Conservation (phyloP, 1,140 invertebrate species). For the Galendromus occidentalis region DNA sequence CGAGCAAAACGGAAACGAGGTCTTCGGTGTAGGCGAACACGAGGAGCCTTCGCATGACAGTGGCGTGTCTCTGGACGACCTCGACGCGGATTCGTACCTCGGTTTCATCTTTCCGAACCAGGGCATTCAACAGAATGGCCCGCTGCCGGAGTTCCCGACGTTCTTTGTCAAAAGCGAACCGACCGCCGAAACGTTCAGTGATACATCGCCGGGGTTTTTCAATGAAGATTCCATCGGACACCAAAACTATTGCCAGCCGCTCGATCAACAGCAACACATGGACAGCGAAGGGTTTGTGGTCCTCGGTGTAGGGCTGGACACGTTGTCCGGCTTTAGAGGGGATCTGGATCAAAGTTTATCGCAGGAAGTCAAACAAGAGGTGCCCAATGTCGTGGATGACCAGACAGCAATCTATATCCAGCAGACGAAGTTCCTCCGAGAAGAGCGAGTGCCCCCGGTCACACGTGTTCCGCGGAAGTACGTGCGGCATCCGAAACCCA, state of each 20-base stretch:
- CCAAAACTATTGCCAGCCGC: neutral
- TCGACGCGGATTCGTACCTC: neutral
- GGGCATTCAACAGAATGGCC: neutral
- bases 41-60: neutral
- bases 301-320: neutral
- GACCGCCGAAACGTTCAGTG: neutral
- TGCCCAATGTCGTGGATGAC: neutral
- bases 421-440: neutral
- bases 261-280: neutral
- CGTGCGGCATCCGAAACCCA: slow-evolving; percentile 2
- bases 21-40: neutral
- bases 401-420: neutral
- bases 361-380: neutral
- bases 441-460: neutral
- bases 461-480: neutral
- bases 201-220: neutral
- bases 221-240: neutral
- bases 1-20: neutral
- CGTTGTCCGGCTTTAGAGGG: neutral
- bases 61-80: neutral
- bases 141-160: slow-evolving; percentile 5
- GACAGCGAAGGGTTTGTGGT: slow-evolving; percentile 7
- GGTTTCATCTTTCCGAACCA: slow-evolving; percentile 2
- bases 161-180: neutral
- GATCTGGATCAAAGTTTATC: neutral